Evolutionary conservation across 2,797 vertebrate species (phyloP), one percentile per base, ranked within the genome.

Genomic region (Catamblyrhynchus diadema): DNA sequence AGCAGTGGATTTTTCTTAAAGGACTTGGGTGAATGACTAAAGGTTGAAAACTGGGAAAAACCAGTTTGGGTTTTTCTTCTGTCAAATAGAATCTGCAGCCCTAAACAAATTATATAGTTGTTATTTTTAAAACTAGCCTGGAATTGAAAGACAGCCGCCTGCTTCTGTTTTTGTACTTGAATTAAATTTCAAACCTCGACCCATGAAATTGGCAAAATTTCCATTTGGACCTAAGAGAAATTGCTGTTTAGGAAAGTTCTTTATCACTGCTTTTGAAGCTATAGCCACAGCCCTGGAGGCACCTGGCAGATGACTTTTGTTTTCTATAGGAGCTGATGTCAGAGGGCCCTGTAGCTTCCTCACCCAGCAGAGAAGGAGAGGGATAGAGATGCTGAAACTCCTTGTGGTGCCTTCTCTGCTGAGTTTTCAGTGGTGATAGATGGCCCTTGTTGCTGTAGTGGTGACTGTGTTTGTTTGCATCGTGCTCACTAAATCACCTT

Each of bases 1-100:
- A 90, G 90, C 70, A 75, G 70, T 88, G 70, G 56, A 90, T 65
- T 95, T 96, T 94, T 94, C 89, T 95, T 88, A 64, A 81, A 92
- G 92, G 62, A 79, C 51, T 91, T 85, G 56, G 66, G 59, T 88
- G 70, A 86, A 69, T 88, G 92, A 94, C 82, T 94, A 86, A 92
- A 92, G 90, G 70, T 93, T 86, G 73, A 94, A 93, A 96, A 88
- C 28, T 93, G 70, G 80, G 82, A 92, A 92, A 91, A 88, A 75
- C 47, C 33, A 65, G 54, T 47, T 62, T 48, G 3, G 30, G 19
- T 0, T 1, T 35, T 56, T 83, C 62, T 79, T 4, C 64, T 66
- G 70, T 94, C 45, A 59, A 84, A 75, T 41, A 83, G 73, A 44
- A 75, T 96, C 59, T 86, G 62, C 47, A 81, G 59, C 59, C 80